Percentiles rank a stretch among this genome's conserved stretches.
phyloP scores from a whole-genome alignment of 2,888 invertebrate species.

The Drosophila planitibia region DNA sequence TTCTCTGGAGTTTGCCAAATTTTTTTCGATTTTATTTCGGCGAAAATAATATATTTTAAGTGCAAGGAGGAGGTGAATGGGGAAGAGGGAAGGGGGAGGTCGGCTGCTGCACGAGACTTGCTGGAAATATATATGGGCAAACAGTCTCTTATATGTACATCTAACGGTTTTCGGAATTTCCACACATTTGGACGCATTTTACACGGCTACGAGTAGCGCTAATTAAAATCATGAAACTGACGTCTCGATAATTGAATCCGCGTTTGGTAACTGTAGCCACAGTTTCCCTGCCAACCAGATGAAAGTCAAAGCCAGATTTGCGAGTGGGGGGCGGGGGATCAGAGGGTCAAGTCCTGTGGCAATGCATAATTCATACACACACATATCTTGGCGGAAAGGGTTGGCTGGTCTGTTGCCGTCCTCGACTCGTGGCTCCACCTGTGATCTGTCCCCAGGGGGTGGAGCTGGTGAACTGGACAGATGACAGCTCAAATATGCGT shows the following conservation, averaged over 20 bases:
- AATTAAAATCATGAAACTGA: conserved; percentile 1
- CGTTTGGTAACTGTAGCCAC: conserved; percentile 1
- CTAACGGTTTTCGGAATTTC: neutral
- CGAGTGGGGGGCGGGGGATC: neutral
- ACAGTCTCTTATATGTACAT: neutral
- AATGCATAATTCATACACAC: conserved; percentile 7
- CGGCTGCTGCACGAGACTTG: neutral
- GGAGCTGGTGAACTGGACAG: neutral
- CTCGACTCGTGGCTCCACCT: conserved; percentile 36
- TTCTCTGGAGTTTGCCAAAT: neutral
- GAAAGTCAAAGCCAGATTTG: conserved; percentile 30
- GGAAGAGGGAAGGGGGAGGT: no score
- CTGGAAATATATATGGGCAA: neutral
- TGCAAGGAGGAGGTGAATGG: neutral
- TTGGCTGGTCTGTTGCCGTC: conserved; percentile 23
- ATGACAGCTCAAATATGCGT: conserved; percentile 54
- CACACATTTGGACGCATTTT: neutral
- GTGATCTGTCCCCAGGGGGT: neutral
- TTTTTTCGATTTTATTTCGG: neutral
- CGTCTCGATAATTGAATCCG: neutral
- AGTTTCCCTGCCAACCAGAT: neutral
- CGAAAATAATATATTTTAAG: neutral
- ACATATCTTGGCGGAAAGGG: neutral
- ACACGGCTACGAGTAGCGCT: neutral
- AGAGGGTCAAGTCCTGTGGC: neutral